A percentile compares a stretch with the other conserved stretches of the same genome.
These are phyloP conservation scores for Argyresthia goedartella DNA, from an alignment of 2,888 invertebrate species.

Conservation along the genomic window DNA sequence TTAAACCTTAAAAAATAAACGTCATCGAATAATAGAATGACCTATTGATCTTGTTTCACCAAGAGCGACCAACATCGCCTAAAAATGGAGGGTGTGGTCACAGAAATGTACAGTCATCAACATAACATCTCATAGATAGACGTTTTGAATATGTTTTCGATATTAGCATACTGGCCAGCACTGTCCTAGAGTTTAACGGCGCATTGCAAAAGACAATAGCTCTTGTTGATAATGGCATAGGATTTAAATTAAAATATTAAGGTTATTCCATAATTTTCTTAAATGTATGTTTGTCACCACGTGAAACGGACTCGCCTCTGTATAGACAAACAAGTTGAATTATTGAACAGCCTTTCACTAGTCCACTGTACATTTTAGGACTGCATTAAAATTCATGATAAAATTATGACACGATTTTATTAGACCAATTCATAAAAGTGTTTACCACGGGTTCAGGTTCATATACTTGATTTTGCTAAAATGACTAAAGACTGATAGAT, in stretches of 20 bases:
- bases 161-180: conserved; percentile 59
- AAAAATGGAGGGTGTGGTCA: conserved; percentile 46
- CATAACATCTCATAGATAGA: conserved; percentile 41
- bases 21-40: conserved; percentile 21
- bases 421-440: too few relatives aligned
- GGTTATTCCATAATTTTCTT: too few relatives aligned
- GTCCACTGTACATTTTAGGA: conserved; percentile 9
- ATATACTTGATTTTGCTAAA: too few relatives aligned
- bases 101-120: conserved; percentile 58
- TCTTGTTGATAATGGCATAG: not conserved
- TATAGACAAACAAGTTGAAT: conserved; percentile 34
- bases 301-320: conserved; percentile 26
- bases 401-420: too few relatives aligned
- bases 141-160: conserved; percentile 38
- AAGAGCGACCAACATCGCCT: conserved; percentile 16
- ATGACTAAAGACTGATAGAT: too few relatives aligned
- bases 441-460: not conserved
- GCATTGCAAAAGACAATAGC: not conserved
- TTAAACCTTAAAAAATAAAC: too few relatives aligned
- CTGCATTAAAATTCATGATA: conserved; percentile 4
- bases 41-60: conserved; percentile 29
- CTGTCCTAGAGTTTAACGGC: not conserved
- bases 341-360: conserved; percentile 42
- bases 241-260: too few relatives aligned
- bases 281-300: not conserved